Percentiles rank a stretch among this genome's conserved stretches.
Conservation (phyloP, 2,113 vertebrate species). For the Vidua macroura region DNA sequence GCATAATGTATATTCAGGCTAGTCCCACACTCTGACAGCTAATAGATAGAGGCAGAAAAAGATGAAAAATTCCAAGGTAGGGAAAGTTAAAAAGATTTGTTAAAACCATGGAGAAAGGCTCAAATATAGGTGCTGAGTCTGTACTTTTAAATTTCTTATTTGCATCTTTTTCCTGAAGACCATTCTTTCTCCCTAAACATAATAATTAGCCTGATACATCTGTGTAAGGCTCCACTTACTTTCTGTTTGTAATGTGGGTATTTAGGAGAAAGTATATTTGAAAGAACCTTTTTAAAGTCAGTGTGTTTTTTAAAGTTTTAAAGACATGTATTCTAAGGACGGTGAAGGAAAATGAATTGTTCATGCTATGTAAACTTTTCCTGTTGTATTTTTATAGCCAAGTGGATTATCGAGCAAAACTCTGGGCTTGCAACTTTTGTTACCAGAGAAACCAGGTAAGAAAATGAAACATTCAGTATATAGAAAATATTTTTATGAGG, state of each 20-base stretch:
- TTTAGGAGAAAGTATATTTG: background rate
- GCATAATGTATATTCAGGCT: background rate
- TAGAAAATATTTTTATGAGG: background rate
- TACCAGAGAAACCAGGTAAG: constrained; percentile 98
- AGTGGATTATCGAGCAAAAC: constrained; percentile 97
- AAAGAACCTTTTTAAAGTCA: background rate
- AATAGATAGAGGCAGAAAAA: background rate
- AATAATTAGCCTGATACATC: background rate
- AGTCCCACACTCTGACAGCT: background rate
- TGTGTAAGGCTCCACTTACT: background rate
- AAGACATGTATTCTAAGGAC: background rate
- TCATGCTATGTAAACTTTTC: constrained; percentile 17
- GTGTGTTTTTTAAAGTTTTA: background rate
- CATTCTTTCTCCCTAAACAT: background rate
- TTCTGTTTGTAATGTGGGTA: background rate
- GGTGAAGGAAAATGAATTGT: background rate
- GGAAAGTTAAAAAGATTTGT: background rate
- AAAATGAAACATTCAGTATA: background rate
- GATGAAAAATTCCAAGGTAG: background rate
- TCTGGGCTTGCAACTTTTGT: constrained; percentile 99
- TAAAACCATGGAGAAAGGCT: background rate
- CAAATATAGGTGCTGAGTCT: background rate
- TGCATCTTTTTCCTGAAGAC: background rate
- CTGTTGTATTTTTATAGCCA: constrained; percentile 79
- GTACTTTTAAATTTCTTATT: background rate